Conservation (phyloP, 2,113 vertebrate genomes). For the Felis catus region DNA sequence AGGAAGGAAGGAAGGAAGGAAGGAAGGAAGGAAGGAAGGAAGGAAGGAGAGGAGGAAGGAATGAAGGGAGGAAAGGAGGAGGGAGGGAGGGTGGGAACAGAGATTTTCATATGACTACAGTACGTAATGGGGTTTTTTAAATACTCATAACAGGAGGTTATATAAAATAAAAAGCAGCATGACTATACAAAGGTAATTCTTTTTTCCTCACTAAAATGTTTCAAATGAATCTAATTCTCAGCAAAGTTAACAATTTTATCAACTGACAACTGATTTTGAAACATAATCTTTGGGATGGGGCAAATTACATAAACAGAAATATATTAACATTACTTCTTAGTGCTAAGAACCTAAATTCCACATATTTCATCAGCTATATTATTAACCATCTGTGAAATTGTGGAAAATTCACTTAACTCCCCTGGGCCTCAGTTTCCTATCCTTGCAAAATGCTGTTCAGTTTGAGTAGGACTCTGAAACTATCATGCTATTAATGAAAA, state of each 20-base stretch:
- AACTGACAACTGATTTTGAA: neutral
- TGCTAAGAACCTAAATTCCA: neutral
- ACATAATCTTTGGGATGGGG: neutral
- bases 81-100: neutral
- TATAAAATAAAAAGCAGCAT: neutral
- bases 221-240: neutral
- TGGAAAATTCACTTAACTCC: neutral
- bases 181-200: neutral
- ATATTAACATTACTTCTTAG: neutral
- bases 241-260: neutral
- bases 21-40: neutral
- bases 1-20: neutral
- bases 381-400: neutral
- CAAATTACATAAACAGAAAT: neutral
- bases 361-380: neutral
- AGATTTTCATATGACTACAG: neutral
- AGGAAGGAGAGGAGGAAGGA: neutral
- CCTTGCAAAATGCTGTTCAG: neutral
- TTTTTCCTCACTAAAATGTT: neutral
- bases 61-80: no score
- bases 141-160: neutral
- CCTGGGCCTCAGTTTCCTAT: neutral
- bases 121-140: neutral
- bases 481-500: neutral
- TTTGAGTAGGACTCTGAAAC: neutral